Percentiles rank a stretch among this genome's conserved stretches.
These are phyloP conservation scores for Myrmecobius fasciatus DNA, from an alignment of 2,113 vertebrate genomes.

Conservation along the genomic window DNA sequence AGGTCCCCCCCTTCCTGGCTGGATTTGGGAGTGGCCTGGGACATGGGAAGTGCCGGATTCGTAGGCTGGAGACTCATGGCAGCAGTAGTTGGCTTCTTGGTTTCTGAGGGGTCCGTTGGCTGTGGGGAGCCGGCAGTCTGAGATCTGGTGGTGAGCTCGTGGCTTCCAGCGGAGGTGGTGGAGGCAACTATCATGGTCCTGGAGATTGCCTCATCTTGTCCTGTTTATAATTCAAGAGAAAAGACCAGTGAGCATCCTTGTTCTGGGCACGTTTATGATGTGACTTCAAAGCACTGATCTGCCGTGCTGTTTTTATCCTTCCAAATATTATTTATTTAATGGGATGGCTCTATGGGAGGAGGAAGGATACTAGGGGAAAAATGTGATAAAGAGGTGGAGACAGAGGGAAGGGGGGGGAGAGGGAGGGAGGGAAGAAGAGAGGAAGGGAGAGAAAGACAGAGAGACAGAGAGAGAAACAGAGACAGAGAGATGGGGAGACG, in stretches of 20 bases:
- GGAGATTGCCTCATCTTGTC: neutral
- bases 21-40: too few relatives aligned
- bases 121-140: accelerated
- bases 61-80: neutral
- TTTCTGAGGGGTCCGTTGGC: neutral
- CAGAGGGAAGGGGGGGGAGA: too few relatives aligned
- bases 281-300: neutral
- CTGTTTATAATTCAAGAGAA: neutral
- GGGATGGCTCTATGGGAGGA: neutral
- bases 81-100: neutral
- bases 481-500: too few relatives aligned
- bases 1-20: neutral
- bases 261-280: neutral
- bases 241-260: neutral
- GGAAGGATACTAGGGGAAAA: neutral
- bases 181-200: too few relatives aligned
- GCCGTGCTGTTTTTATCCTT: neutral
- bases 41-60: neutral
- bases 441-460: too few relatives aligned
- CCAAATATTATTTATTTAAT: neutral
- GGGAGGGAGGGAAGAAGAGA: too few relatives aligned
- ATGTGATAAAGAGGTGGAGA: neutral
- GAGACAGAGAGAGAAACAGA: too few relatives aligned
- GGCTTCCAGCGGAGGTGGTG: too few relatives aligned
- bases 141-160: too few relatives aligned